Conservation (phyloP, 2,888 invertebrate genomes). For the Matsumyia berberina region DNA sequence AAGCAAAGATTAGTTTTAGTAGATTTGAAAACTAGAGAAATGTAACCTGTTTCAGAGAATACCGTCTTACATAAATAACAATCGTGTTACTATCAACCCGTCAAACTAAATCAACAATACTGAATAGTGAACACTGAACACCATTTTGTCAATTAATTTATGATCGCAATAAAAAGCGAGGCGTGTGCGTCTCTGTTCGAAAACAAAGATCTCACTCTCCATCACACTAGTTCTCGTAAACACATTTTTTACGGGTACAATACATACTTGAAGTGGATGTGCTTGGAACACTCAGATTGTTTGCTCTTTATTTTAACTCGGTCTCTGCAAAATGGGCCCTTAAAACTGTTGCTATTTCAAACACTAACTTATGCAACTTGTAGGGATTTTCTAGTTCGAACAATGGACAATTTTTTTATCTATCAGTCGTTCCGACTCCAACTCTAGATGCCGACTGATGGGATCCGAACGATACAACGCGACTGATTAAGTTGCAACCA, state of each 20-base stretch:
- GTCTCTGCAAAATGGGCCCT: not conserved
- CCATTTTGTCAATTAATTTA: constrained; percentile 12
- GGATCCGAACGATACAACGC: constrained; percentile 20
- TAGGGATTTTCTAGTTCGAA: constrained; percentile 2
- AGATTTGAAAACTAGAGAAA: not conserved
- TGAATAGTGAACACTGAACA: not conserved
- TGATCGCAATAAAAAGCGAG: not conserved
- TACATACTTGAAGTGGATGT: constrained; percentile 5
- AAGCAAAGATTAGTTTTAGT: not conserved
- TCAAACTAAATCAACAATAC: not conserved
- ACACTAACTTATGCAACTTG: not conserved
- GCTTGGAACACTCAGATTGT: not conserved
- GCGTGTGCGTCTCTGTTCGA: constrained; percentile 10
- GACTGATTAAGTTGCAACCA: constrained; percentile 20
- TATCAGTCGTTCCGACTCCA: constrained; percentile 24
- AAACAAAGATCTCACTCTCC: constrained; percentile 12
- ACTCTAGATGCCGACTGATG: constrained; percentile 41
- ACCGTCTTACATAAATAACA: constrained; percentile 2
- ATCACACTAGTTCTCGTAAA: not conserved
- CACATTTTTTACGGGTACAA: not conserved
- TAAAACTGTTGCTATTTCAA: not conserved
- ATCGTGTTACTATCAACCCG: not conserved
- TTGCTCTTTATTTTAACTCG: not conserved
- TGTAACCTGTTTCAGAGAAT: constrained; percentile 1
- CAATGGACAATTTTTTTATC: not conserved